Conservation (phyloP, 2,888 invertebrate genomes). For the Pristionchus mayeri region DNA sequence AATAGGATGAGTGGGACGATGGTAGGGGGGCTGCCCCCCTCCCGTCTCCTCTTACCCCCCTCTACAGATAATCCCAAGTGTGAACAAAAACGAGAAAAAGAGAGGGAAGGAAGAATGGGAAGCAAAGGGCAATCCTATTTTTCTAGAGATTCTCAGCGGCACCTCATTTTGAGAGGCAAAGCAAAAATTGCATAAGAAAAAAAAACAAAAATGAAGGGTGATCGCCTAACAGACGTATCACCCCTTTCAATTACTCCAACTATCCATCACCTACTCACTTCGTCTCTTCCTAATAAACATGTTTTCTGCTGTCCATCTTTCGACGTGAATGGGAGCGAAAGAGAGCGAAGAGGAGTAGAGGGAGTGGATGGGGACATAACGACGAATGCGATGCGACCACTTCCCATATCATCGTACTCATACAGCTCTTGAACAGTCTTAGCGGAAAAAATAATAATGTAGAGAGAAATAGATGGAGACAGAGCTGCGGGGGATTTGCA, state of each 20-base stretch:
- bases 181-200: neutral
- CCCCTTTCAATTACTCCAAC: slow-evolving; percentile 33
- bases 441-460: neutral
- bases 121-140: slow-evolving; percentile 29
- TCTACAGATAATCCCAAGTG: slow-evolving; percentile 44
- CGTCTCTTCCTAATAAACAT: slow-evolving; percentile 37
- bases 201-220: neutral
- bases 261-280: slow-evolving; percentile 29
- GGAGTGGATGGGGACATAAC: neutral
- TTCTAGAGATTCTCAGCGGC: too few species aligned
- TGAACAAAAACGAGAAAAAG: slow-evolving; percentile 22
- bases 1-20: slow-evolving; percentile 32
- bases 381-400: neutral
- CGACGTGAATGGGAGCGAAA: slow-evolving; percentile 2
- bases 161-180: neutral
- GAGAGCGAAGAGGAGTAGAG: neutral
- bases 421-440: neutral
- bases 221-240: slow-evolving; percentile 2
- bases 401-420: neutral
- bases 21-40: neutral
- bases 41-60: slow-evolving; percentile 25
- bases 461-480: neutral
- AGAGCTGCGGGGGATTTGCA: neutral
- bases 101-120: neutral
- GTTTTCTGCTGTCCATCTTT: slow-evolving; percentile 9